Evolutionary conservation across 53 echinoderm and acorn worm genomes (phyloP).

Genomic region (Arbacia lixula): DNA sequence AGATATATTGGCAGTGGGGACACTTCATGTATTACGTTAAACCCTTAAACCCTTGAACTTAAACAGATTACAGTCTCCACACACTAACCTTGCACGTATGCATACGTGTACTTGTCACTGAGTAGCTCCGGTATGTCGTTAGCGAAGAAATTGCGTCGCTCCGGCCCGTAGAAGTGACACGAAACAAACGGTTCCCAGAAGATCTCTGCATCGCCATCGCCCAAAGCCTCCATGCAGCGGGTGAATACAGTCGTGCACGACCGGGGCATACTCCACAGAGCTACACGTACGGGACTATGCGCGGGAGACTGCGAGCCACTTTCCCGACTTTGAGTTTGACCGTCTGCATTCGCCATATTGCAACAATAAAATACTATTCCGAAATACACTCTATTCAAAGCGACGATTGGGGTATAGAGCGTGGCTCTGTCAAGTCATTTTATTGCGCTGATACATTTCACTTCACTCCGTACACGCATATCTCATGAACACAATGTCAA

Average conservation of each 20-base stretch:
- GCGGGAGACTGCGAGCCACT: background rate
- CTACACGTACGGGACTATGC: background rate
- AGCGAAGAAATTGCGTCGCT: constrained; percentile 36
- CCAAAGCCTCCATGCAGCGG: constrained; percentile 27
- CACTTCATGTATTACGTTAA: too few species aligned
- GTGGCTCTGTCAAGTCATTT: too few species aligned
- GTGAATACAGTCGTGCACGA: constrained; percentile 37
- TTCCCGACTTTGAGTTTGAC: background rate
- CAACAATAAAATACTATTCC: background rate
- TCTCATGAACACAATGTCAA: too few species aligned
- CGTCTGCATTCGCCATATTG: constrained; percentile 24
- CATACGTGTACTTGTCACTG: constrained; percentile 27
- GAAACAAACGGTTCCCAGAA: constrained; percentile 47
- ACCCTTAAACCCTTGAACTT: too few species aligned
- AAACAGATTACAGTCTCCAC: too few species aligned
- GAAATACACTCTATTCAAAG: too few species aligned
- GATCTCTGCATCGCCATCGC: background rate
- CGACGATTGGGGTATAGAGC: too few species aligned
- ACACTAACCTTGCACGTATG: constrained; percentile 32
- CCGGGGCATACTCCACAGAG: constrained; percentile 35
- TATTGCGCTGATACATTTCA: too few species aligned
- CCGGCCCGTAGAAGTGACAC: constrained; percentile 36
- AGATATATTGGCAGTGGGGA: too few species aligned
- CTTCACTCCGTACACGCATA: too few species aligned
- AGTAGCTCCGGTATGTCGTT: constrained; percentile 21